Evolutionary conservation across 2,113 vertebrate species (phyloP).

Genomic region (Alethe diademata): DNA sequence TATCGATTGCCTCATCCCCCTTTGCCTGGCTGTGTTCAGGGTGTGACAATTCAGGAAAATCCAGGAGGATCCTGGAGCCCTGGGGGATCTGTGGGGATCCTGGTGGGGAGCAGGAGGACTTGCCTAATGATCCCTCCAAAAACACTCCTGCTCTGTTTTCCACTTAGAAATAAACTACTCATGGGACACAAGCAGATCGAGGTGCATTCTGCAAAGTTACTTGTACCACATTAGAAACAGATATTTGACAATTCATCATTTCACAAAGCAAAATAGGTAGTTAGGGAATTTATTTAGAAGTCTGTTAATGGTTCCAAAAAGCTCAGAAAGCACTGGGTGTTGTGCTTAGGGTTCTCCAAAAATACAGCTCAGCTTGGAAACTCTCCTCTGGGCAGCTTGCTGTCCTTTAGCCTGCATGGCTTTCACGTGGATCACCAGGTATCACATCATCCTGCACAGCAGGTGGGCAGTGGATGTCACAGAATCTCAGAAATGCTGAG

Average conservation of each 20-base stretch:
- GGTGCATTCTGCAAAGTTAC: not conserved
- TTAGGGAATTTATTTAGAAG: not conserved
- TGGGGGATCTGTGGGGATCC: not conserved
- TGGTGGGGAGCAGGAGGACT: not conserved
- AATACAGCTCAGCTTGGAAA: not conserved
- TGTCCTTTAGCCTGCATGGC: not conserved
- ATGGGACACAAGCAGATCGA: not conserved
- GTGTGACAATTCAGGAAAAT: not conserved
- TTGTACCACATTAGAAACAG: not conserved
- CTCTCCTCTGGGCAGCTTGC: rapidly evolving
- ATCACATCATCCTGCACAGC: rapidly evolving
- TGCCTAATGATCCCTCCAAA: not conserved
- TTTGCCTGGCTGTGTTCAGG: not conserved
- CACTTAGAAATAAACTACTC: not conserved
- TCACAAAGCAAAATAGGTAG: not conserved
- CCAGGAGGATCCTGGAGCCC: not conserved
- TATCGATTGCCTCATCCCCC: not conserved
- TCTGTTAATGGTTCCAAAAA: rapidly evolving
- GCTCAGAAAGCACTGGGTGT: not conserved
- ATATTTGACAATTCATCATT: not conserved
- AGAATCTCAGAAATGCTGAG: no score
- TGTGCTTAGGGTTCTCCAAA: not conserved
- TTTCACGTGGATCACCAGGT: not conserved
- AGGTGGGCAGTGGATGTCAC: not conserved
- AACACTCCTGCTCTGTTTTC: not conserved